Conservation (phyloP, 2,797 vertebrate genomes). For the Enteromius viviparus region DNA sequence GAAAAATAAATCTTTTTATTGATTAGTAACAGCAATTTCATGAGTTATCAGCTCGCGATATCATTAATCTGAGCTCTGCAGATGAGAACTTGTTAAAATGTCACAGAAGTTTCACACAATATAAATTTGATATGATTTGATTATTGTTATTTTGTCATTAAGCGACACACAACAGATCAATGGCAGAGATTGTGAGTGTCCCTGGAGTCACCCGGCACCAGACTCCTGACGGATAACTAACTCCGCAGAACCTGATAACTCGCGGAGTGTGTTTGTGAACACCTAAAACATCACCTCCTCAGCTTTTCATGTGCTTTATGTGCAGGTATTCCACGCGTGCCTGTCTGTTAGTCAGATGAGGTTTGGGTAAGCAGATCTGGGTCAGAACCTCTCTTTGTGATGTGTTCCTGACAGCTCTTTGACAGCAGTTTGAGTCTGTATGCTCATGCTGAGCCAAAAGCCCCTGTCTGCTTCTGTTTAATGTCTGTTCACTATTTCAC, state of each 20-base stretch:
- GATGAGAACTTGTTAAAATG: slow-evolving; percentile 8
- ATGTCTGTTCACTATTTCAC: slow-evolving; percentile 7
- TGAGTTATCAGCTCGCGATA: neutral
- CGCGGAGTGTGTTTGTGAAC: neutral
- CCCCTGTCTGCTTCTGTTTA: neutral
- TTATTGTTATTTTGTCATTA: slow-evolving; percentile 23
- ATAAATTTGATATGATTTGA: neutral
- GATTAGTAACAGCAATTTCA: slow-evolving; percentile 18
- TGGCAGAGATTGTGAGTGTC: neutral
- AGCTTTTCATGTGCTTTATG: neutral
- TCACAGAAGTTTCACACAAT: neutral
- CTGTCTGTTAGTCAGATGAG: slow-evolving; percentile 13
- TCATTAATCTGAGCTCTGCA: slow-evolving; percentile 14
- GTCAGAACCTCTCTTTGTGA: slow-evolving; percentile 40
- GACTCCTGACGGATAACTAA: neutral
- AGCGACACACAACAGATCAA: neutral
- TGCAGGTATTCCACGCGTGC: neutral
- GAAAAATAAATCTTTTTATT: slow-evolving; percentile 8
- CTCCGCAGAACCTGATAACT: neutral
- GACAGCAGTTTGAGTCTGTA: slow-evolving; percentile 35
- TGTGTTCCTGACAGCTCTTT: slow-evolving; percentile 18
- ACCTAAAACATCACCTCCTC: neutral
- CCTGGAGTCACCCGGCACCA: neutral
- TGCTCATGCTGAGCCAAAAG: slow-evolving; percentile 12
- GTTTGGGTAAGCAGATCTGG: slow-evolving; percentile 11